These are phyloP conservation scores for Leptinotarsa tumamoca DNA, from an alignment of 2,888 invertebrate species.

Conservation along the genomic window DNA sequence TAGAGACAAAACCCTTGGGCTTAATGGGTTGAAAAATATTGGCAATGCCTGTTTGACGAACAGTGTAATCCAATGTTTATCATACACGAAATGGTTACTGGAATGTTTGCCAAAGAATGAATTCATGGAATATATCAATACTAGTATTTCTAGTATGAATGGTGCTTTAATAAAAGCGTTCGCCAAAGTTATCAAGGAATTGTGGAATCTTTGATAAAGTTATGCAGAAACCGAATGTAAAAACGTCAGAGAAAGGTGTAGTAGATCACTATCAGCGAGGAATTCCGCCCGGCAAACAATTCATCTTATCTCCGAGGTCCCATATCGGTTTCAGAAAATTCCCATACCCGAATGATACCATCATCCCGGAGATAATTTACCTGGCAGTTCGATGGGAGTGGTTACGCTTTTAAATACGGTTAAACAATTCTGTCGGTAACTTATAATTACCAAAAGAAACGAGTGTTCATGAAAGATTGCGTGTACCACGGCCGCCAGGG, in stretches of 20 bases:
- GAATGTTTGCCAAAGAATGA: too few species aligned
- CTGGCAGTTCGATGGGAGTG: constrained; percentile 45
- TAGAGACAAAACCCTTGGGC: too few species aligned
- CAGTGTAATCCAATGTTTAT: too few species aligned
- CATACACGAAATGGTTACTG: too few species aligned
- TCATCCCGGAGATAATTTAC: constrained; percentile 39
- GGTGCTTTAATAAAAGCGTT: too few species aligned
- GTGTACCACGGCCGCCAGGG: constrained; percentile 51
- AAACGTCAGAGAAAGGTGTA: not conserved
- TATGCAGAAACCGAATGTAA: too few species aligned
- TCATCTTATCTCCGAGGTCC: not conserved
- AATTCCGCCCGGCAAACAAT: not conserved
- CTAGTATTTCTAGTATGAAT: too few species aligned
- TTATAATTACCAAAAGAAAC: constrained; percentile 54
- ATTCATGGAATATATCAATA: too few species aligned
- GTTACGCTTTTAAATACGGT: constrained; percentile 48
- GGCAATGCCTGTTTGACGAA: too few species aligned
- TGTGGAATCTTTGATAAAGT: too few species aligned
- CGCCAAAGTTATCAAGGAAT: too few species aligned
- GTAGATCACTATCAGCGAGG: not conserved
- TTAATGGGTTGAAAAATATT: too few species aligned
- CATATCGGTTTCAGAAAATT: constrained; percentile 23
- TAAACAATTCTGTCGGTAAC: constrained; percentile 46
- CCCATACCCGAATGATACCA: constrained; percentile 38
- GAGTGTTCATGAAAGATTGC: constrained; percentile 52